Evolutionary conservation across 2,113 vertebrate species (phyloP).

Genomic region (Erythrocercus mccallii): DNA sequence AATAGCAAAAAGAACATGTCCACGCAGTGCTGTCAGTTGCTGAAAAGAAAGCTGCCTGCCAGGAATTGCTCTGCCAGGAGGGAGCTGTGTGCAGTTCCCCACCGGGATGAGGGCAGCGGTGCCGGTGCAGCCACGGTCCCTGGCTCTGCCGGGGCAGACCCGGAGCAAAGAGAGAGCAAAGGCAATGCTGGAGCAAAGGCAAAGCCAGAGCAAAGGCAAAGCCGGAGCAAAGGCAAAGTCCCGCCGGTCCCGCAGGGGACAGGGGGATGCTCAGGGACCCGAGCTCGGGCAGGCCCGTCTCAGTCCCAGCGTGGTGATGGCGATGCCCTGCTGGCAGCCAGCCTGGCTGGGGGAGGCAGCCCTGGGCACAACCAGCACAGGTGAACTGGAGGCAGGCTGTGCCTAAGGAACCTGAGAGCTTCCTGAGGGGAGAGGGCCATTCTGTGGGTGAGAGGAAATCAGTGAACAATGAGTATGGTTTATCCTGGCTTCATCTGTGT

Average conservation of each 20-base stretch:
- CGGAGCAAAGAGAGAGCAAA: background rate
- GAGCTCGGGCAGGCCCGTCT: background rate
- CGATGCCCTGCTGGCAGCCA: too few species aligned
- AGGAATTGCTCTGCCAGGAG: background rate
- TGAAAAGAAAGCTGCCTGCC: background rate
- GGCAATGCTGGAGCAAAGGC: accelerated
- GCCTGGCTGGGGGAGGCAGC: too few species aligned
- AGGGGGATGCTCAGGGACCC: accelerated
- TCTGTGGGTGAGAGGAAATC: too few species aligned
- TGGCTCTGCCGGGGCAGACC: too few species aligned
- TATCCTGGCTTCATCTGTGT: too few species aligned
- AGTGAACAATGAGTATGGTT: too few species aligned
- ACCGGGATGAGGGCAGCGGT: background rate
- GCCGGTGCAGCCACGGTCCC: too few species aligned
- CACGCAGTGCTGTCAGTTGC: background rate
- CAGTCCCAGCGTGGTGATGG: accelerated
- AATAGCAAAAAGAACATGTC: background rate
- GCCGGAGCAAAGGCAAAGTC: background rate
- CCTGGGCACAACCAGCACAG: too few species aligned
- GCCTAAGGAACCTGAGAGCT: too few species aligned
- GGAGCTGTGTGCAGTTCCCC: accelerated
- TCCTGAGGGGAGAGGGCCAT: too few species aligned
- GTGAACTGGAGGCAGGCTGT: too few species aligned
- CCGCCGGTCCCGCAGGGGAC: accelerated
- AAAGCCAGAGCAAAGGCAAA: background rate